Evolutionary conservation across 2,888 invertebrate genomes (phyloP).

Genomic region (Leucoma salicis): DNA sequence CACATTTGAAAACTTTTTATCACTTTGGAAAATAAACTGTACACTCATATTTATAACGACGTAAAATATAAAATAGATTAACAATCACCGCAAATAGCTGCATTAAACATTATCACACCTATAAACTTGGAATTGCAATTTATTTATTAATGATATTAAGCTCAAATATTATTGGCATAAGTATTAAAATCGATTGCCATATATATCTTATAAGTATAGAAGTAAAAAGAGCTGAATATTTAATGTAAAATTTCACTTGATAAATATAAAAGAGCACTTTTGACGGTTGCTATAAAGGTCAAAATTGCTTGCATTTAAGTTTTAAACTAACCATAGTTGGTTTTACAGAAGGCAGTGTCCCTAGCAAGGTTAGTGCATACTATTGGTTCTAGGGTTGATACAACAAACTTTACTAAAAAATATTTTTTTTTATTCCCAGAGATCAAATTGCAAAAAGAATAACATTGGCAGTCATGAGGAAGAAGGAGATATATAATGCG

Average conservation of each 20-base stretch:
- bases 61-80: slow-evolving; percentile 10
- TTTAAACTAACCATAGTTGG: neutral
- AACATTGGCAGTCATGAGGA: too few species aligned
- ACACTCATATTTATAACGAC: rapidly evolving
- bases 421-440: too few species aligned
- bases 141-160: neutral
- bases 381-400: slow-evolving; percentile 3
- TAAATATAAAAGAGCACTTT: neutral
- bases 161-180: neutral
- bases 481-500: too few species aligned
- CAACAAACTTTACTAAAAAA: too few species aligned
- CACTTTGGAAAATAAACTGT: slow-evolving; percentile 6
- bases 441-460: too few species aligned
- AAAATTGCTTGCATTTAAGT: slow-evolving; percentile 3
- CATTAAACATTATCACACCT: slow-evolving; percentile 1
- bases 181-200: neutral
- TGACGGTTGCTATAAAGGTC: slow-evolving; percentile 8
- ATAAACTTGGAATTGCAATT: too few species aligned
- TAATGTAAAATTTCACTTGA: neutral
- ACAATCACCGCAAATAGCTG: neutral
- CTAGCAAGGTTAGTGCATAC: slow-evolving; percentile 41
- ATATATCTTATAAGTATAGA: too few species aligned
- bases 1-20: slow-evolving; percentile 1
- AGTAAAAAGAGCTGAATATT: too few species aligned
- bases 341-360: slow-evolving; percentile 30